Evolutionary conservation across 92 coral and sea anemone species (phyloP).

Genomic region (Phenganax stokvisi): DNA sequence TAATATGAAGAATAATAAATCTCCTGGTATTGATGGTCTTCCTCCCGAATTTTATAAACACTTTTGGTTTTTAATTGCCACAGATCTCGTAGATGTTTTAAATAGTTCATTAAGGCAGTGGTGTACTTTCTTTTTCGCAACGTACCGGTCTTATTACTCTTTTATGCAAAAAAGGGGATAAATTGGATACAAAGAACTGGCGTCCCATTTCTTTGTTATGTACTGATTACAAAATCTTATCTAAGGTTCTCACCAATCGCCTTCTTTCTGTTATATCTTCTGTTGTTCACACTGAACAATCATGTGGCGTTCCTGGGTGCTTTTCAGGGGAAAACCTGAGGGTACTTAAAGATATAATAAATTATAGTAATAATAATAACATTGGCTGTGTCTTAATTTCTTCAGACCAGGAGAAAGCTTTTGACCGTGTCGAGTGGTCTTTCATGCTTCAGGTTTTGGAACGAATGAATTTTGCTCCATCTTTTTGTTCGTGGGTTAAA

Average conservation of each 20-base stretch:
- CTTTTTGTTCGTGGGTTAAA: too few relatives aligned
- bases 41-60: neutral
- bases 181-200: too few relatives aligned
- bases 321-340: neutral
- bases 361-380: neutral
- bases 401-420: too few relatives aligned
- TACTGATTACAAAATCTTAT: neutral
- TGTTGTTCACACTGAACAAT: neutral
- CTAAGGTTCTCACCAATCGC: neutral
- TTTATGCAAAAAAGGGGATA: too few relatives aligned
- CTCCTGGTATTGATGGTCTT: too few relatives aligned
- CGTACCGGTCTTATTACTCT: too few relatives aligned
- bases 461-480: conserved; percentile 14
- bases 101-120: neutral
- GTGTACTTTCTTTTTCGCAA: neutral
- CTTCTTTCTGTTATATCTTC: neutral
- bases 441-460: neutral
- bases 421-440: too few relatives aligned
- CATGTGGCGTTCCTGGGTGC: conserved; percentile 14
- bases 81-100: neutral
- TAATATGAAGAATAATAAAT: too few relatives aligned
- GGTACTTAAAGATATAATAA: neutral
- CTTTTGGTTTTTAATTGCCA: neutral
- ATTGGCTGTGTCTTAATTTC: neutral
- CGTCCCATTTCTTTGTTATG: neutral